Conservation (phyloP, 1,140 invertebrate species). For the Leptopilina boulardi region DNA sequence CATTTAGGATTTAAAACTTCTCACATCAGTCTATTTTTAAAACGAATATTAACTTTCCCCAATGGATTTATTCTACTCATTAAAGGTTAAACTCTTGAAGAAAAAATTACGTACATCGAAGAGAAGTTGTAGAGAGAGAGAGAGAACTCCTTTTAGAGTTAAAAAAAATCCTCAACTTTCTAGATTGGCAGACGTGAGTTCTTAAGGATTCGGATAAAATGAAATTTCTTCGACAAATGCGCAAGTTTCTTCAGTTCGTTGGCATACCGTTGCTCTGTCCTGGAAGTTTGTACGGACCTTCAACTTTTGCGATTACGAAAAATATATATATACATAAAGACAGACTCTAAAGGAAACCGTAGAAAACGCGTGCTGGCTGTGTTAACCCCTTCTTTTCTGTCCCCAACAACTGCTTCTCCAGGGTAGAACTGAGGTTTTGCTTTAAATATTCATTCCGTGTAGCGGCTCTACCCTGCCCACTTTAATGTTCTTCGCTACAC, state of each 20-base stretch:
- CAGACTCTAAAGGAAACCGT: conserved; percentile 14
- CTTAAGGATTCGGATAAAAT: conserved; percentile 13
- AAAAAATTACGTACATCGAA: conserved; percentile 1
- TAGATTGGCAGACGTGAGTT: background rate
- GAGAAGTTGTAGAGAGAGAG: no score
- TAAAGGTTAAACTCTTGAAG: conserved; percentile 1
- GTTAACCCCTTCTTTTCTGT: conserved; percentile 15
- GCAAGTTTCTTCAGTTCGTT: background rate
- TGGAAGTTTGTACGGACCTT: background rate
- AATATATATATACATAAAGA: conserved; percentile 6
- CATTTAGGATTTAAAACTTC: conserved; percentile 22
- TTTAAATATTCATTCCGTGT: conserved; percentile 65
- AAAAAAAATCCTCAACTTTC: background rate
- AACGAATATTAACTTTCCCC: background rate
- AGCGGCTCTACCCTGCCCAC: conserved; percentile 50
- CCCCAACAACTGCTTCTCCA: conserved; percentile 30
- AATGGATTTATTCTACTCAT: conserved; percentile 7
- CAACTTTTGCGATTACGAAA: conserved; percentile 9
- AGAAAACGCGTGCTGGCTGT: conserved; percentile 9
- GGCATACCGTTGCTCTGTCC: background rate
- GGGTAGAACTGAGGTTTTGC: conserved; percentile 51
- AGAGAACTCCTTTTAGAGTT: background rate
- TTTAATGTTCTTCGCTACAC: conserved; percentile 64
- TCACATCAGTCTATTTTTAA: conserved; percentile 3
- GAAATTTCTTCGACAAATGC: background rate